Percentiles rank a stretch among this genome's conserved stretches.
Conservation (phyloP, 2,888 invertebrate species). For the Ophioninae sp. region DNA sequence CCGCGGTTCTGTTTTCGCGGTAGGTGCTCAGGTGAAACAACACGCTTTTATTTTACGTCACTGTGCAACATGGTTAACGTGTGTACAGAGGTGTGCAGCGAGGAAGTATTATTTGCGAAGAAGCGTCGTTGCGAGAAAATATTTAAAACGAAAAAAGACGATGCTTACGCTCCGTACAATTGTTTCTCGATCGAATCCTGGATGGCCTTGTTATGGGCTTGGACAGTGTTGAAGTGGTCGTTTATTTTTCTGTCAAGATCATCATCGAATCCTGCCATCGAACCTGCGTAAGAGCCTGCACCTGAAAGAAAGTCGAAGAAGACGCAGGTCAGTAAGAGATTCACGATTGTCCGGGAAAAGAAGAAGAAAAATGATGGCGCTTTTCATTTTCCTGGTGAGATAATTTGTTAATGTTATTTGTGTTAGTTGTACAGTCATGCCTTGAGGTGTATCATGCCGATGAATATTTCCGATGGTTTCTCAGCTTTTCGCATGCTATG, state of each 20-base stretch:
- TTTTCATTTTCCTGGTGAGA: slow-evolving; percentile 26
- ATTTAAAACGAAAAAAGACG: not conserved
- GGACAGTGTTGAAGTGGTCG: slow-evolving; percentile 58
- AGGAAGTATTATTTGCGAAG: not conserved
- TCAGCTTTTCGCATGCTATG: slow-evolving; percentile 27
- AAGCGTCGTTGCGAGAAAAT: not conserved
- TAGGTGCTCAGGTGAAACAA: slow-evolving; percentile 31
- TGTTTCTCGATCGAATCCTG: slow-evolving; percentile 62
- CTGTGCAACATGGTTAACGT: not conserved
- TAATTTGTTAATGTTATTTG: slow-evolving; percentile 32
- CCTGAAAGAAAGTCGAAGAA: slow-evolving; percentile 30
- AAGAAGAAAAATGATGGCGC: not conserved
- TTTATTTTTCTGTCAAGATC: slow-evolving; percentile 38
- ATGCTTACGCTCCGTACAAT: slow-evolving; percentile 60
- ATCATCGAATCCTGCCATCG: slow-evolving; percentile 10
- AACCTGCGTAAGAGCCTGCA: slow-evolving; percentile 33
- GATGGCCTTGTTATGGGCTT: slow-evolving; percentile 67
- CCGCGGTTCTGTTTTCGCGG: slow-evolving; percentile 20
- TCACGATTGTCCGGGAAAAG: slow-evolving; percentile 3
- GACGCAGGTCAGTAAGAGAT: not conserved
- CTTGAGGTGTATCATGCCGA: slow-evolving; percentile 43
- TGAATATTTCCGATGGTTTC: not conserved
- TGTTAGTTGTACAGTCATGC: slow-evolving; percentile 38
- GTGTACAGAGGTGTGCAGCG: not conserved
- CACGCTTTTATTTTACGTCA: slow-evolving; percentile 32